These are phyloP conservation scores for Altica lythri DNA, from an alignment of 2,888 invertebrate genomes.

Conservation along the genomic window DNA sequence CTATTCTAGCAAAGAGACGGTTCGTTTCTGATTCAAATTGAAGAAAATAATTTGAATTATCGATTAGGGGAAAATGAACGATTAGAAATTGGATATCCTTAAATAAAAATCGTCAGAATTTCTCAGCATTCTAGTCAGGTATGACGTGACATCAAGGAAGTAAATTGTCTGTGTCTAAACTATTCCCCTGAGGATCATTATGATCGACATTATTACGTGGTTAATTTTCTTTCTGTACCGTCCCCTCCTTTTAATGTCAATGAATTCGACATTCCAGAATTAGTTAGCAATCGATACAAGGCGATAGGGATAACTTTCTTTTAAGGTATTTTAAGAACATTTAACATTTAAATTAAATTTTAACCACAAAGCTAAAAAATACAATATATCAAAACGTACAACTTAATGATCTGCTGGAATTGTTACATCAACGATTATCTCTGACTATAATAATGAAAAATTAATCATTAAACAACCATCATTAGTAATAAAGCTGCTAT, in stretches of 20 bases:
- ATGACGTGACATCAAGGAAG: slow-evolving; percentile 37
- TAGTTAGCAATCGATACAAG: slow-evolving; percentile 18
- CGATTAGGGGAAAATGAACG: slow-evolving; percentile 24
- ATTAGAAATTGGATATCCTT: slow-evolving; percentile 28
- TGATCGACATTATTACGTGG: slow-evolving; percentile 46
- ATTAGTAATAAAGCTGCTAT: too few species aligned
- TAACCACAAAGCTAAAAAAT: too few species aligned
- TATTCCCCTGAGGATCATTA: slow-evolving; percentile 43
- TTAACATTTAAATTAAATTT: too few species aligned
- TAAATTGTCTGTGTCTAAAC: slow-evolving; percentile 42
- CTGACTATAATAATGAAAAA: too few species aligned
- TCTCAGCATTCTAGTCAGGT: slow-evolving; percentile 39
- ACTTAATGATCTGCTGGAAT: too few species aligned
- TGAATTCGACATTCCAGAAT: slow-evolving; percentile 10
- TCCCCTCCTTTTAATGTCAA: slow-evolving; percentile 24
- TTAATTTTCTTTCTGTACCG: slow-evolving; percentile 42
- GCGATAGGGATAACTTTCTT: slow-evolving; percentile 4
- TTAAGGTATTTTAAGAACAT: too few species aligned
- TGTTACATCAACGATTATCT: too few species aligned
- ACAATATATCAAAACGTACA: too few species aligned
- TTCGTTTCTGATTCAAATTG: slow-evolving; percentile 28
- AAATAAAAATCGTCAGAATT: slow-evolving; percentile 20
- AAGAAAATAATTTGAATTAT: slow-evolving; percentile 30
- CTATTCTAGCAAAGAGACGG: slow-evolving; percentile 18
- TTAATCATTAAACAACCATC: too few species aligned